These are phyloP conservation scores for Heteronetta atricapilla DNA, from an alignment of 2,113 vertebrate genomes.

Conservation along the genomic window DNA sequence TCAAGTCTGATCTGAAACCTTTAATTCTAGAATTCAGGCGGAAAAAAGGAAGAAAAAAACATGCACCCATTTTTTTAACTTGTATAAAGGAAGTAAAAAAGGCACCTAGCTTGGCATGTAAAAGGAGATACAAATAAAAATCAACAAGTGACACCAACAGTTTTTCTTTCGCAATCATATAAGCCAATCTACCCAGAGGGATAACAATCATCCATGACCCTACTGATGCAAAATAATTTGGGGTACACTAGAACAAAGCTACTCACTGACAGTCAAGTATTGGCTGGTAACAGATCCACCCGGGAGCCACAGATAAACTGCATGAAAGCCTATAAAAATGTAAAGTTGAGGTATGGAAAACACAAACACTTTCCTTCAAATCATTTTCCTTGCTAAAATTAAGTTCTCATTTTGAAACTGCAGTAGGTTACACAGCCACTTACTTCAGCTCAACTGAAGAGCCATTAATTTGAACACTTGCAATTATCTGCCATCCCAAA, in stretches of 20 bases:
- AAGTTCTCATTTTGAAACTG: neutral
- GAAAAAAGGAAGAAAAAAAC: neutral
- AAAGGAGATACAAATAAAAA: neutral
- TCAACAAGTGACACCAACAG: neutral
- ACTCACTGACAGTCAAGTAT: neutral
- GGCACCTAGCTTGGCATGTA: rapidly evolving
- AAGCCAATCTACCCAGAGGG: neutral
- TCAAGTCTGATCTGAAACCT: neutral
- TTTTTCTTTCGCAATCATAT: neutral
- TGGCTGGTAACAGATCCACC: neutral
- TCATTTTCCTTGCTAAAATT: neutral
- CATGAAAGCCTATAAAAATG: neutral
- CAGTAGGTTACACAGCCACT: neutral
- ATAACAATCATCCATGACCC: neutral
- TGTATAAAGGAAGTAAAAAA: neutral
- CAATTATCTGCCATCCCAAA: slow-evolving; percentile 18
- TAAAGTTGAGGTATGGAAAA: neutral
- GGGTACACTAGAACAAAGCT: neutral
- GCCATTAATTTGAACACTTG: slow-evolving; percentile 34
- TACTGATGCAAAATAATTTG: neutral
- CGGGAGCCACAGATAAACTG: neutral
- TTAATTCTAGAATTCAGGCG: neutral
- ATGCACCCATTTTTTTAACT: neutral
- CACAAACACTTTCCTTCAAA: neutral
- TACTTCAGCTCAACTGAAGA: neutral